phyloP scores from a whole-genome alignment of 2,888 invertebrate genomes.

The Rhorus exstirpatorius region DNA sequence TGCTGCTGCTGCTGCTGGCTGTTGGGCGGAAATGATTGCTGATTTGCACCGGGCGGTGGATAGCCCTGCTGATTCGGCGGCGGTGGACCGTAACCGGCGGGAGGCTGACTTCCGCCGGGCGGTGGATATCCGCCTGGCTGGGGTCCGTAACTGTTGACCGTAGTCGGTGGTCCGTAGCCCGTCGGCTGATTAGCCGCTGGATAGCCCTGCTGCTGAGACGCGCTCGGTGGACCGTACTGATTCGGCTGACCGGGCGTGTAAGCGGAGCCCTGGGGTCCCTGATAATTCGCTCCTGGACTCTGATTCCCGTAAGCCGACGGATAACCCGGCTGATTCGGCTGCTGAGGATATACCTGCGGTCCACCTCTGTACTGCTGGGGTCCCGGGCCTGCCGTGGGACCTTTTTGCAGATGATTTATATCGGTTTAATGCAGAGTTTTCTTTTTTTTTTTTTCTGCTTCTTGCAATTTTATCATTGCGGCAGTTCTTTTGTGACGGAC shows the following conservation, averaged over 20 bases:
- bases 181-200: constrained; percentile 88
- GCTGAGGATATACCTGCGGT: constrained; percentile 89
- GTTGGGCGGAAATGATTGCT: constrained; percentile 85
- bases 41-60: constrained; percentile 87
- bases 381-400: constrained; percentile 87
- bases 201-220: constrained; percentile 89
- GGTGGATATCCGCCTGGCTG: constrained; percentile 88
- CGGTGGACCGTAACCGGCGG: constrained; percentile 89
- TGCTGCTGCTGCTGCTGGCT: constrained; percentile 83
- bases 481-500: too few species aligned
- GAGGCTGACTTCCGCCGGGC: constrained; percentile 87
- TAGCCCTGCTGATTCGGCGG: constrained; percentile 90
- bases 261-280: constrained; percentile 88
- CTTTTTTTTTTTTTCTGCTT: too few species aligned
- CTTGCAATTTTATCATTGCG: background rate
- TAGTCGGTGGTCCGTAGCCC: constrained; percentile 82
- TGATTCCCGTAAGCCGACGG: constrained; percentile 88
- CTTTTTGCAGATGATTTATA: constrained; percentile 72
- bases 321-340: constrained; percentile 89
- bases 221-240: constrained; percentile 89
- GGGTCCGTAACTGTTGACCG: constrained; percentile 84
- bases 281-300: constrained; percentile 88
- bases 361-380: constrained; percentile 87
- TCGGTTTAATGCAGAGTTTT: constrained; percentile 3
- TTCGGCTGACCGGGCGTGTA: constrained; percentile 87